phyloP scores from a whole-genome alignment of 2,888 invertebrate species.

The Altica lythri region DNA sequence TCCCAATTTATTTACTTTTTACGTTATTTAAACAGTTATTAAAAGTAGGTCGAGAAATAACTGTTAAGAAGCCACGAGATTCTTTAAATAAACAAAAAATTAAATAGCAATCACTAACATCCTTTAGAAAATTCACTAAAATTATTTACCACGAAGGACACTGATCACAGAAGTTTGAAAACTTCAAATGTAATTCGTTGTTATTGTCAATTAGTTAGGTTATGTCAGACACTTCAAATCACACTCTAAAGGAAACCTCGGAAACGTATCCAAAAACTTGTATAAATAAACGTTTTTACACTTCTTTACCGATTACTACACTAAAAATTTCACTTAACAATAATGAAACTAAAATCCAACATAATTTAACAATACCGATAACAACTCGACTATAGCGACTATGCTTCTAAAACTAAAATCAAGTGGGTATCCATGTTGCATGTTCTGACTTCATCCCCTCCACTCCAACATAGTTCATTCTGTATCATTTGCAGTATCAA shows the following conservation, averaged over 20 bases:
- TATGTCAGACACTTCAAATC: conserved; percentile 29
- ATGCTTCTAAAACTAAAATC: conserved; percentile 38
- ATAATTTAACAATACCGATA: conserved; percentile 37
- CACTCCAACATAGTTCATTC: conserved; percentile 27
- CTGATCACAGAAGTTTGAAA: conserved; percentile 27
- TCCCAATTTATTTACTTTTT: conserved; percentile 32
- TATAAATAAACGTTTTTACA: conserved; percentile 22
- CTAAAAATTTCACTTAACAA: conserved; percentile 21
- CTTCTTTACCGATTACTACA: background rate
- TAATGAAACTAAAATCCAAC: conserved; percentile 37
- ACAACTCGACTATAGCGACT: conserved; percentile 40
- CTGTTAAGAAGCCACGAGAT: too few species aligned
- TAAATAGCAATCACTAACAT: conserved; percentile 17
- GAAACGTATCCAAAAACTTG: conserved; percentile 17
- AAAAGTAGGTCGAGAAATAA: conserved; percentile 46
- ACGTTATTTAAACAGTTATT: conserved; percentile 40
- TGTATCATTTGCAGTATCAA: conserved; percentile 4
- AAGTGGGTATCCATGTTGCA: conserved; percentile 44
- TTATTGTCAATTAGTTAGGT: conserved; percentile 35
- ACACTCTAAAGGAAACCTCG: conserved; percentile 12
- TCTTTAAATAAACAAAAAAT: too few species aligned
- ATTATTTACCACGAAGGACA: conserved; percentile 24
- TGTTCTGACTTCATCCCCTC: conserved; percentile 38
- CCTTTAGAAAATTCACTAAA: conserved; percentile 16
- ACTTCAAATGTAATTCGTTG: conserved; percentile 26